Conservation (phyloP, 2,113 vertebrate species). For the Erinaceus europaeus region DNA sequence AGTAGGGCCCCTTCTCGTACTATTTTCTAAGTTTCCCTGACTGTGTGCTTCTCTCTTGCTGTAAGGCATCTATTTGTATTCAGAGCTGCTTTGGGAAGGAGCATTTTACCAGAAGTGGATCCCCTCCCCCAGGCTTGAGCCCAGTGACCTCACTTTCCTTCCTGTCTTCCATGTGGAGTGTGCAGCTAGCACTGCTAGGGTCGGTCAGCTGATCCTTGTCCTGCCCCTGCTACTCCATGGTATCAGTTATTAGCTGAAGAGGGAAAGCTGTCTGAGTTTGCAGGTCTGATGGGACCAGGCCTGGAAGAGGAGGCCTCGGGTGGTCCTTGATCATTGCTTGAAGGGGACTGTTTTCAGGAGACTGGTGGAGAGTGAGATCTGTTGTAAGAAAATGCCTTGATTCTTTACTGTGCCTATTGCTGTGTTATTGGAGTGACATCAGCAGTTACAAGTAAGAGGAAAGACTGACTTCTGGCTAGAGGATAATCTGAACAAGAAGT, state of each 20-base stretch:
- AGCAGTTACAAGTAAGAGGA: not conserved
- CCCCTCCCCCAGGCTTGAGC: conserved; percentile 59
- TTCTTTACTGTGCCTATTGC: not conserved
- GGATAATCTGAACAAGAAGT: conserved; percentile 27
- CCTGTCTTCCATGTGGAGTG: conserved; percentile 67
- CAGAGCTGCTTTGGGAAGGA: conserved; percentile 65
- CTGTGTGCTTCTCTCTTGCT: conserved; percentile 32
- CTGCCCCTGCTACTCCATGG: not conserved
- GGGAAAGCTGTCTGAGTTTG: not conserved
- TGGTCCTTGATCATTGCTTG: not conserved
- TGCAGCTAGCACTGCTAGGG: conserved; percentile 44
- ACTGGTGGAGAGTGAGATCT: conserved; percentile 15
- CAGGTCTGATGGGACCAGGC: not conserved
- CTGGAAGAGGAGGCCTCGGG: not conserved
- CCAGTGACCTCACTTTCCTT: conserved; percentile 77
- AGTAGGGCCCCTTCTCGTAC: conserved; percentile 31
- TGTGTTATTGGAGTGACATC: not conserved
- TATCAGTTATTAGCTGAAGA: conserved; percentile 47
- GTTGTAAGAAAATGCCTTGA: conserved; percentile 13
- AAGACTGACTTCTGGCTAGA: conserved; percentile 14
- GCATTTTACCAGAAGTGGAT: conserved; percentile 68
- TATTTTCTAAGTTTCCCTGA: conserved; percentile 37
- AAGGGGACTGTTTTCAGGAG: conserved; percentile 19
- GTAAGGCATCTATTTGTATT: conserved; percentile 49
- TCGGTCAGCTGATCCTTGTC: conserved; percentile 60